Percentiles rank a stretch among this genome's conserved stretches.
These are phyloP conservation scores for Drosophila borealis DNA, from an alignment of 2,888 invertebrate species.

Conservation along the genomic window DNA sequence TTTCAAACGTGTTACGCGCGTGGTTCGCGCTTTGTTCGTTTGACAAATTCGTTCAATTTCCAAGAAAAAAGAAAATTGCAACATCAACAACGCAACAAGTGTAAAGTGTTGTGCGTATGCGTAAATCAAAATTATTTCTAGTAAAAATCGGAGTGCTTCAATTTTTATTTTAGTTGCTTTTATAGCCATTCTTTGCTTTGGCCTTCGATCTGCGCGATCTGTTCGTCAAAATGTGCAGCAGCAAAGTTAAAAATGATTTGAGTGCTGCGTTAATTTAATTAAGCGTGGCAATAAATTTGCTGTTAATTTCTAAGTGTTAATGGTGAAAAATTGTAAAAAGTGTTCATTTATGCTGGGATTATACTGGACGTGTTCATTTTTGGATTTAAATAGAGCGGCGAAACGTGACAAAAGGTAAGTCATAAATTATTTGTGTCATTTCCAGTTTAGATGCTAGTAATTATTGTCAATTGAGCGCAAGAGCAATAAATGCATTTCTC, in stretches of 20 bases:
- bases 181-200: slow-evolving; percentile 27
- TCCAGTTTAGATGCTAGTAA: slow-evolving; percentile 30
- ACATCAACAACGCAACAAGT: slow-evolving; percentile 56
- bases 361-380: slow-evolving; percentile 36
- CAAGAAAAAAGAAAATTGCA: slow-evolving; percentile 55
- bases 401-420: slow-evolving; percentile 53
- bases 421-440: slow-evolving; percentile 9
- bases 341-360: slow-evolving; percentile 34
- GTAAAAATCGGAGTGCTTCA: slow-evolving; percentile 30
- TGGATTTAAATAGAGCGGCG: slow-evolving; percentile 46
- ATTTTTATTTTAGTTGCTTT: slow-evolving; percentile 25
- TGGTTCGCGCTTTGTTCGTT: slow-evolving; percentile 48
- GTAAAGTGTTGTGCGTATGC: slow-evolving; percentile 44
- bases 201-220: slow-evolving; percentile 38
- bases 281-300: slow-evolving; percentile 47
- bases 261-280: slow-evolving; percentile 66
- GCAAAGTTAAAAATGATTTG: slow-evolving; percentile 52
- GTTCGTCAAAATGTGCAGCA: slow-evolving; percentile 52
- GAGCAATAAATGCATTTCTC: slow-evolving; percentile 36
- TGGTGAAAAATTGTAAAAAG: slow-evolving; percentile 9
- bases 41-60: slow-evolving; percentile 55
- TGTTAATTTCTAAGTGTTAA: slow-evolving; percentile 26
- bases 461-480: slow-evolving; percentile 50
- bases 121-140: slow-evolving; percentile 21
- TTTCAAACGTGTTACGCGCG: slow-evolving; percentile 57